Evolutionary conservation across 2,888 invertebrate genomes (phyloP).

Genomic region (Tetramorium bicarinatum): DNA sequence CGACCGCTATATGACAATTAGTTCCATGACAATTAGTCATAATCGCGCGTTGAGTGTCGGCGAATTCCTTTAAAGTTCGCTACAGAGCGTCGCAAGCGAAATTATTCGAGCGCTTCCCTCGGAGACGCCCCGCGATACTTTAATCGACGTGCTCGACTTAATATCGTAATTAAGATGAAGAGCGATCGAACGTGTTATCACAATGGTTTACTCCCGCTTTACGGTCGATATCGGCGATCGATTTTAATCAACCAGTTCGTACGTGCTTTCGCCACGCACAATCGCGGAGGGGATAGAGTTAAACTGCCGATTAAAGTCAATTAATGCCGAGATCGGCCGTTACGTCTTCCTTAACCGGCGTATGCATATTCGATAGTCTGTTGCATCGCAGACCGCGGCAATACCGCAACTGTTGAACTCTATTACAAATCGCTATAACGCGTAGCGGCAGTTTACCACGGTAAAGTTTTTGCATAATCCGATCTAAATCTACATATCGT

Average conservation of each 20-base stretch:
- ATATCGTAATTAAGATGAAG: slow-evolving; percentile 48
- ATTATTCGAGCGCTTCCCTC: slow-evolving; percentile 51
- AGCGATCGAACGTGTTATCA: slow-evolving; percentile 55
- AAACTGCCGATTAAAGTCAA: slow-evolving; percentile 29
- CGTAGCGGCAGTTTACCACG: slow-evolving; percentile 52
- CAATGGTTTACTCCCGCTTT: slow-evolving; percentile 48
- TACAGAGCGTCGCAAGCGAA: slow-evolving; percentile 68
- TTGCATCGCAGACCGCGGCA: slow-evolving; percentile 23
- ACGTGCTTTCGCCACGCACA: background rate
- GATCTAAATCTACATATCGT: slow-evolving; percentile 67
- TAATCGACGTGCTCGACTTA: slow-evolving; percentile 17
- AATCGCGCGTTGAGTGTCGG: slow-evolving; percentile 66
- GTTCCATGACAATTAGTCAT: slow-evolving; percentile 67
- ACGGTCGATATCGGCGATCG: slow-evolving; percentile 34
- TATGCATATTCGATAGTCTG: slow-evolving; percentile 3
- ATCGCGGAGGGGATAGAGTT: background rate
- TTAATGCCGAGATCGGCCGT: slow-evolving; percentile 25
- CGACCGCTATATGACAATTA: slow-evolving; percentile 59
- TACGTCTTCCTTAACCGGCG: slow-evolving; percentile 5
- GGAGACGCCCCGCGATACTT: slow-evolving; percentile 11
- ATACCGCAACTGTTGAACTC: slow-evolving; percentile 47
- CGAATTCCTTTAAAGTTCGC: slow-evolving; percentile 55
- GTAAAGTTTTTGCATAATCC: slow-evolving; percentile 60
- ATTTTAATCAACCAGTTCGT: slow-evolving; percentile 13
- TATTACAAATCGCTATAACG: slow-evolving; percentile 47